phyloP scores from a whole-genome alignment of 2,797 vertebrate genomes.

The Sebastes diploproa region DNA sequence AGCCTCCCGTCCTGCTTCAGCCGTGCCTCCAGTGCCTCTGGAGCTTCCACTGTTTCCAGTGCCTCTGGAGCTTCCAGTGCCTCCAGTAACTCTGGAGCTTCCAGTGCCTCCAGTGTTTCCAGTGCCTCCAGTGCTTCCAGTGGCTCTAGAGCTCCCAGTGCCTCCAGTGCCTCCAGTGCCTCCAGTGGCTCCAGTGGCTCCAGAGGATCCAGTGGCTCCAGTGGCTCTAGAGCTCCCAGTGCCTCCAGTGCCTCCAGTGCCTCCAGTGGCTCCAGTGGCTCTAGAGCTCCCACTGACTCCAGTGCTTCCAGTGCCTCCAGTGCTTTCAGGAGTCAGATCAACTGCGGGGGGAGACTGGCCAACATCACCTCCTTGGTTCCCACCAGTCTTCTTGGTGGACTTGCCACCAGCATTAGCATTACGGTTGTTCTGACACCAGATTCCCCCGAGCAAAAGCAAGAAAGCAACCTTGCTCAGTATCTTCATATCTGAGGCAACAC shows the following conservation, averaged over 20 bases:
- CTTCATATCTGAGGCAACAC: slow-evolving; percentile 72
- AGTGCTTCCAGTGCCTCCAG: slow-evolving; percentile 8
- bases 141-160: slow-evolving; percentile 32
- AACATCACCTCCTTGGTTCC: slow-evolving; percentile 55
- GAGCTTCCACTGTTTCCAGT: slow-evolving; percentile 30
- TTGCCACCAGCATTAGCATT: slow-evolving; percentile 72
- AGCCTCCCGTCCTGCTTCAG: slow-evolving; percentile 47
- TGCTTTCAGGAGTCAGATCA: slow-evolving; percentile 40
- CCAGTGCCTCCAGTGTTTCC: slow-evolving; percentile 7
- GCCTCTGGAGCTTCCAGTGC: slow-evolving; percentile 32
- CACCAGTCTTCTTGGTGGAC: slow-evolving; percentile 66
- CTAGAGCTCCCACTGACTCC: slow-evolving; percentile 19
- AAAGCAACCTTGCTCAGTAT: slow-evolving; percentile 67
- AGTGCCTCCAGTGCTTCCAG: slow-evolving; percentile 47
- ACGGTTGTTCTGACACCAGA: slow-evolving; percentile 75
- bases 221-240: slow-evolving; percentile 31
- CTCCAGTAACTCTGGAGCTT: slow-evolving; percentile 30
- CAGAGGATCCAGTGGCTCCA: background rate
- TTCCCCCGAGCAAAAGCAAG: slow-evolving; percentile 75
- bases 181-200: background rate
- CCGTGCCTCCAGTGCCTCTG: slow-evolving; percentile 29
- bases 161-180: background rate
- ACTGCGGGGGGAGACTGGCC: slow-evolving; percentile 41
- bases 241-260: slow-evolving; percentile 27
- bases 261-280: slow-evolving; percentile 30